phyloP scores from a whole-genome alignment of 1,140 invertebrate species.

The Coptotermes formosanus region DNA sequence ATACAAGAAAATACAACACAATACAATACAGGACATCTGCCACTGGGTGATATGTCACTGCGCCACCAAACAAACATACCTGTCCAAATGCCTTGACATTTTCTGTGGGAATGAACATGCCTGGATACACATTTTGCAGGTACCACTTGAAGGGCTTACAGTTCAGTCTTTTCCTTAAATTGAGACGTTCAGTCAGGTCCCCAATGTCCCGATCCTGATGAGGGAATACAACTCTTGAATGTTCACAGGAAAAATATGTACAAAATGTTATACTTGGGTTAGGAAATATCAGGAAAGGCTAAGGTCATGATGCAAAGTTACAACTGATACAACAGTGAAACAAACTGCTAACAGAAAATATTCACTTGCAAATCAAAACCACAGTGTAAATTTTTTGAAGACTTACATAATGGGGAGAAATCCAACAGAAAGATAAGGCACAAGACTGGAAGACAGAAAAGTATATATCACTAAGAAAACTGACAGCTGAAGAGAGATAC shows the following conservation, averaged over 20 bases:
- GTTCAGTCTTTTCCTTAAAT: constrained; percentile 68
- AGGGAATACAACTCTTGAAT: constrained; percentile 32
- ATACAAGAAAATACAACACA: not conserved
- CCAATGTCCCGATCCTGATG: constrained; percentile 59
- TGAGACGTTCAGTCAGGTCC: constrained; percentile 67
- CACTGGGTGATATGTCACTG: not conserved
- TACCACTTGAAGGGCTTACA: constrained; percentile 83
- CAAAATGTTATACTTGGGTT: not conserved
- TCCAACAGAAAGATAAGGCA: too few species aligned
- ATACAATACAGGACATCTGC: not conserved
- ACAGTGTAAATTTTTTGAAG: too few species aligned
- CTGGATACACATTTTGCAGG: constrained; percentile 73
- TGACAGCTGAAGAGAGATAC: too few species aligned
- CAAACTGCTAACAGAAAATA: too few species aligned
- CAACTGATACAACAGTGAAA: too few species aligned
- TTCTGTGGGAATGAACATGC: constrained; percentile 85
- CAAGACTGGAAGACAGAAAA: too few species aligned
- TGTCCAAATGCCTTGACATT: constrained; percentile 75
- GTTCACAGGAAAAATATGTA: not conserved
- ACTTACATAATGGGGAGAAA: too few species aligned
- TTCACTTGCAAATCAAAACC: too few species aligned
- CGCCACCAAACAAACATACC: constrained; percentile 43
- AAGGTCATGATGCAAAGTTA: too few species aligned
- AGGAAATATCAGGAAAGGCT: not conserved
- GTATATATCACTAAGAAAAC: too few species aligned